Conservation (phyloP, 2,888 invertebrate species). For the Hetaerina titia region DNA sequence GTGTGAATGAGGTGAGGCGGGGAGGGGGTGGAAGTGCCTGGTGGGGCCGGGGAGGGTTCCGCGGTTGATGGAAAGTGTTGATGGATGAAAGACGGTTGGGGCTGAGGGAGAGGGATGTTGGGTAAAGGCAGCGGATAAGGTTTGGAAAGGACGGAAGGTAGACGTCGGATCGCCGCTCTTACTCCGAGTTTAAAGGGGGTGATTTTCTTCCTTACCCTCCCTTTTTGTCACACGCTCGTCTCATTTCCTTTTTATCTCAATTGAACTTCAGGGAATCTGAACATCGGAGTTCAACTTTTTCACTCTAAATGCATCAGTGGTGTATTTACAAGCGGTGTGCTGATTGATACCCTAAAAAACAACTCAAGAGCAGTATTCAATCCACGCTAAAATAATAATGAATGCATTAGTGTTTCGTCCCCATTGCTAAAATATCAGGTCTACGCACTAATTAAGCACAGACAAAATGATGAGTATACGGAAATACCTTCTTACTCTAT, state of each 20-base stretch:
- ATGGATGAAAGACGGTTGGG: neutral
- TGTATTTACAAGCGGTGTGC: neutral
- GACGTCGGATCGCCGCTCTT: neutral
- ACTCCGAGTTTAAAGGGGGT: neutral
- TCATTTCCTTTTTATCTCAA: neutral
- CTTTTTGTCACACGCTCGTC: neutral
- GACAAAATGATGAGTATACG: too few species aligned
- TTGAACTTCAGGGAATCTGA: neutral
- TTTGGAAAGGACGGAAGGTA: neutral
- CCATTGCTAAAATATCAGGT: too few species aligned
- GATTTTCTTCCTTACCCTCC: neutral
- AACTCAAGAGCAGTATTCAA: too few species aligned
- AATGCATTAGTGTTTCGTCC: too few species aligned
- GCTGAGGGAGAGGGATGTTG: neutral
- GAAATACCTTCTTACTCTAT: too few species aligned
- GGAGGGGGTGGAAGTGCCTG: neutral
- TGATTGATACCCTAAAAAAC: neutral
- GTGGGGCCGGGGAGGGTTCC: neutral
- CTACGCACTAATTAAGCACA: too few species aligned
- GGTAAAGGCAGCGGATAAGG: neutral
- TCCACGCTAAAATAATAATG: too few species aligned
- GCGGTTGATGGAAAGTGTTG: conserved; percentile 15
- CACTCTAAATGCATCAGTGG: neutral
- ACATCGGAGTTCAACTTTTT: neutral
- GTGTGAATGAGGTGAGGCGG: neutral